Conservation (phyloP, 2,113 vertebrate genomes). For the Corvus hawaiiensis region DNA sequence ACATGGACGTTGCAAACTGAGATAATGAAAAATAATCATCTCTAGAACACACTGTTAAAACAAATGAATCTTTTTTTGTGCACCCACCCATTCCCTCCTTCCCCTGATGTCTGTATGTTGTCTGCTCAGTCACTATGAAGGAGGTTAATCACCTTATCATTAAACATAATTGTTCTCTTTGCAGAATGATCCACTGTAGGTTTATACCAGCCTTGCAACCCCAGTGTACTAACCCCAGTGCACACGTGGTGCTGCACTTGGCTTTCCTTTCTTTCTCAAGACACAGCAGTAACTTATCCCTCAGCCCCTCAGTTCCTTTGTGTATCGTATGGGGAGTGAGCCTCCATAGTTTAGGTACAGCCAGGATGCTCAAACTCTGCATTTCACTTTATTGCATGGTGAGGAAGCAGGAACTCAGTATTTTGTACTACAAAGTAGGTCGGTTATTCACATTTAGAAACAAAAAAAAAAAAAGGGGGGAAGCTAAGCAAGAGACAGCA, state of each 20-base stretch:
- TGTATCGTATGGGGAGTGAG: fast-evolving
- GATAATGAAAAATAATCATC: not conserved
- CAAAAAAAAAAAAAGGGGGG: not conserved
- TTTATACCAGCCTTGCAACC: not conserved
- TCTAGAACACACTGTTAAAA: not conserved
- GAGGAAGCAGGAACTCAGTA: not conserved
- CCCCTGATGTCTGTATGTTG: not conserved
- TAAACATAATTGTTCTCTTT: not conserved
- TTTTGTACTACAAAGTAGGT: not conserved
- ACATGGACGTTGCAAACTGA: constrained; percentile 63
- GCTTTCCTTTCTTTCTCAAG: not conserved
- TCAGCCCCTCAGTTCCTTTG: not conserved
- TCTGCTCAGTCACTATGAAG: not conserved
- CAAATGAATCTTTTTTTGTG: not conserved
- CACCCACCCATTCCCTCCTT: not conserved
- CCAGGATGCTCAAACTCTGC: not conserved
- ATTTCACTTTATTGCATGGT: not conserved
- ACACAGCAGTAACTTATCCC: not conserved
- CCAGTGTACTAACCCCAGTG: not conserved
- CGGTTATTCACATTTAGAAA: not conserved
- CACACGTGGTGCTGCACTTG: not conserved
- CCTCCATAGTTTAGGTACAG: not conserved
- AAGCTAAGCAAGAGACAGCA: not conserved
- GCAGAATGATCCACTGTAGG: not conserved
- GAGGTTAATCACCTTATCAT: not conserved